Base-by-base conservation (phyloP, 2,888 invertebrate species). In the Halictus ligatus region DNA sequence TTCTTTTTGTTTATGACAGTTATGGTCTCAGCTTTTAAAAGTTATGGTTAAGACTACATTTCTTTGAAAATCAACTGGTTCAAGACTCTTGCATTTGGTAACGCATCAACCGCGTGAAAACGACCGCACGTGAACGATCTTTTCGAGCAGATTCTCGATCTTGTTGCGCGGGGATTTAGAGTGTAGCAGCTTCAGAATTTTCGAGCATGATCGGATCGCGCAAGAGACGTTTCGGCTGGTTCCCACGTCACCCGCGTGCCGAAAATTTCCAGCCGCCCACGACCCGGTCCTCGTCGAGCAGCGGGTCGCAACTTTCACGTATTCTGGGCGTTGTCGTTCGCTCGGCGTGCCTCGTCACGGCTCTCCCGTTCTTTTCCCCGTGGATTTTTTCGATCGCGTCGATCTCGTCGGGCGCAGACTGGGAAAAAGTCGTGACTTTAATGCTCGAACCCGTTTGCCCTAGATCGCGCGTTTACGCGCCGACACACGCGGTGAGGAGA, bases 381-480 rank as follows among this genome's bases (percentile, higher is more conserved):
- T 21, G 29, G 54, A 78, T 85, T 80, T 85, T 80, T 86, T 82
- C 82, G 77, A 78, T 77, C 77, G 79, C 67, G 67, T 69, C 35
- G 83, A 88, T 83, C 83, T 83, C 83, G 87, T 73, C 81, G 83
- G 84, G 64, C 67, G 85, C 83, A 84, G 88, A 85, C 81, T 69
- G 78, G 81, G 84, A 90, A 90, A 90, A 89, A 91, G 87, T 86
- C 84, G 87, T 69, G 58, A 78, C 75, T 80, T 82, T 83, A 87
- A 87, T 86, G 81, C 75, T 80, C 85, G 81, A 87, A 85, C 90
- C 81, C 86, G 87, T 83, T 90, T 91, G 91, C 91, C 90, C 91
- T 89, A 91, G 91, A 91, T 90, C 77, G 74, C 74, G 82, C 64
- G 83, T 83, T 54, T 48, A 54, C 77, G 81, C 75, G 64, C 29